These are phyloP conservation scores for Apogon hyalosoma DNA, from an alignment of 2,797 vertebrate species.

Conservation along the genomic window DNA sequence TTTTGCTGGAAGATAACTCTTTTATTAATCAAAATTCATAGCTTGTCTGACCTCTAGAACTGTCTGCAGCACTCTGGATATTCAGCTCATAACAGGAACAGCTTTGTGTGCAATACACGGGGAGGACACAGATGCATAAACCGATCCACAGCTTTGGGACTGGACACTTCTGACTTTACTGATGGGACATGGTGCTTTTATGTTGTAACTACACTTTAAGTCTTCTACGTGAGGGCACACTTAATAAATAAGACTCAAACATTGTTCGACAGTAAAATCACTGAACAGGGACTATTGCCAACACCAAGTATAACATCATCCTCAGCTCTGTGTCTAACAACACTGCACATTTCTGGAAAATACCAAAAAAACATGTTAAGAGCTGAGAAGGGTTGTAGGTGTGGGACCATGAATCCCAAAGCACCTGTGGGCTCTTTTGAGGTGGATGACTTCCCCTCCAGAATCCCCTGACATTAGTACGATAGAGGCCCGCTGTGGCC, in stretches of 20 bases:
- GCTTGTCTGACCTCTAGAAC: conserved; percentile 54
- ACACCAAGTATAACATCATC: conserved; percentile 8
- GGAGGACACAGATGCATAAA: conserved; percentile 44
- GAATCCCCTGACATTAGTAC: too few relatives aligned
- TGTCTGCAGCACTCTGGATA: conserved; percentile 39
- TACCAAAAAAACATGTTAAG: too few relatives aligned
- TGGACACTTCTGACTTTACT: conserved; percentile 35
- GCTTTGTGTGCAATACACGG: conserved; percentile 47
- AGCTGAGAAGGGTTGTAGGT: too few relatives aligned
- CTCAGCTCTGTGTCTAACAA: too few relatives aligned
- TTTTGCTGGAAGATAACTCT: conserved; percentile 41
- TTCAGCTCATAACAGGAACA: conserved; percentile 43
- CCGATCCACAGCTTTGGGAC: conserved; percentile 25
- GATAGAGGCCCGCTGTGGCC: too few relatives aligned
- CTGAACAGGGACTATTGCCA: conserved; percentile 39
- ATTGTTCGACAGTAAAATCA: conserved; percentile 21
- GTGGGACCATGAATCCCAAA: too few relatives aligned
- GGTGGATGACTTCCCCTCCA: too few relatives aligned
- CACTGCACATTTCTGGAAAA: too few relatives aligned
- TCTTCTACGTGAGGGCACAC: conserved; percentile 3
- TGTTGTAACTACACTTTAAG: conserved; percentile 34
- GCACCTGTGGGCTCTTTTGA: too few relatives aligned
- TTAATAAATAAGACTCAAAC: conserved; percentile 11
- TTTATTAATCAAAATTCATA: conserved; percentile 39
- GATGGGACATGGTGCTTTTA: conserved; percentile 35